phyloP scores from a whole-genome alignment of 2,888 invertebrate genomes.

The Oligia strigilis region DNA sequence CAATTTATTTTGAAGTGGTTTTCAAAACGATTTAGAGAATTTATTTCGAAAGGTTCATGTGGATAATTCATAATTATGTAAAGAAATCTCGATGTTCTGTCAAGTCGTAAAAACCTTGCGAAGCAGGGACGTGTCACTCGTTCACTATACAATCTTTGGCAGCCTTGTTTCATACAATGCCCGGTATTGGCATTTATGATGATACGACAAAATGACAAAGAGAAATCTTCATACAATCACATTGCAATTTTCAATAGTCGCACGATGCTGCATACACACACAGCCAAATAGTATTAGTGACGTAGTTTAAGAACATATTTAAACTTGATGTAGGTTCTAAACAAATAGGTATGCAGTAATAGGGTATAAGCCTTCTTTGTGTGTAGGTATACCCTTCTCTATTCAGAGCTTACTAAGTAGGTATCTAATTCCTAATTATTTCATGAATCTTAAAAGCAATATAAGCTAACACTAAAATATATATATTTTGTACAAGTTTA shows the following conservation, averaged over 20 bases:
- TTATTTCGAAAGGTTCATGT: neutral
- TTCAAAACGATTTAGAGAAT: neutral
- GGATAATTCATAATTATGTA: neutral
- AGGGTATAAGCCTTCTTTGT: too few species aligned
- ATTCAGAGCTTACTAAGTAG: neutral
- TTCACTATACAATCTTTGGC: neutral
- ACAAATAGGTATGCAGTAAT: neutral
- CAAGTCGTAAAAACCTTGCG: neutral
- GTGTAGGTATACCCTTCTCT: neutral
- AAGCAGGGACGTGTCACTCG: neutral
- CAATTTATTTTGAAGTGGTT: neutral
- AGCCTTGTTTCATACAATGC: neutral
- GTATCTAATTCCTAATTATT: neutral
- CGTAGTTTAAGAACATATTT: neutral
- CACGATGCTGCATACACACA: neutral
- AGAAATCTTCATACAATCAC: neutral
- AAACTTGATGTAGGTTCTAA: neutral
- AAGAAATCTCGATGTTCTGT: neutral
- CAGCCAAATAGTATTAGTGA: neutral
- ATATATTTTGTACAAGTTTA: neutral
- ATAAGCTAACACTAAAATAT: neutral
- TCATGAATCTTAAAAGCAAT: neutral
- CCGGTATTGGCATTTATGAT: neutral
- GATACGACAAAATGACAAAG: neutral
- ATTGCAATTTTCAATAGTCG: neutral